Evolutionary conservation across 2,113 vertebrate species (phyloP), one percentile per base, ranked within the genome.

Genomic region (Scomber japonicus): DNA sequence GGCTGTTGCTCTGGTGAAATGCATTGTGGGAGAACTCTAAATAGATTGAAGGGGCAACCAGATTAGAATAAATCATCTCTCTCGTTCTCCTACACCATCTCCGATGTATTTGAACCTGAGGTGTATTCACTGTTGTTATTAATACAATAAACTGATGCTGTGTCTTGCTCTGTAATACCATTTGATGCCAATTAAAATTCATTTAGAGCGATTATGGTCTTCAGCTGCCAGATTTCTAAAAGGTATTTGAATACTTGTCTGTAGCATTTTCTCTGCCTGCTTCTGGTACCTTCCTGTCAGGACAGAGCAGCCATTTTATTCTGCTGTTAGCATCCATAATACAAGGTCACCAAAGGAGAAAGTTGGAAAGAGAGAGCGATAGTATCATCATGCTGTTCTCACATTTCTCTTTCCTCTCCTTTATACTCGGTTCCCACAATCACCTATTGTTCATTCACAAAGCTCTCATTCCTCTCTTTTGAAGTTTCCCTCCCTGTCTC

Each of bases 1-100:
- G 77, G 44, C 56, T 65, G 74, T 74, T 31, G 5, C 85, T 76
- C 79, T 60, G 68, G 30, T 83, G 80, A 90, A 92, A 73, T 80
- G 84, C 90, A 91, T 89, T 84, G 60, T 89, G 86, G 86, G 89
- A 82, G 50, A 44, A 75, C 86, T 84, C 77, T 64, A 91, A 89
- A 91, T 87, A 91, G 77, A 85, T 56, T 73, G 68, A 65, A 74
- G 21, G 49, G 31, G 64, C 49, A 64, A 60, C 68, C 56, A 82
- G 85, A 89, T 85, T 87, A 87, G 48, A 49, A 59, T 27, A 77
- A 75, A 70, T 78, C 45, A 40, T 59, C 54, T 49, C 40, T 30
- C 14, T 12, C 3, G 4, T 31, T 72, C 66, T 35, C 21, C 19
- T 48, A 67, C 24, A 21, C 14, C 1, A 9, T 49, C 14, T 66